Conservation (phyloP, 1,140 invertebrate genomes). For the Centruroides vittatus region DNA sequence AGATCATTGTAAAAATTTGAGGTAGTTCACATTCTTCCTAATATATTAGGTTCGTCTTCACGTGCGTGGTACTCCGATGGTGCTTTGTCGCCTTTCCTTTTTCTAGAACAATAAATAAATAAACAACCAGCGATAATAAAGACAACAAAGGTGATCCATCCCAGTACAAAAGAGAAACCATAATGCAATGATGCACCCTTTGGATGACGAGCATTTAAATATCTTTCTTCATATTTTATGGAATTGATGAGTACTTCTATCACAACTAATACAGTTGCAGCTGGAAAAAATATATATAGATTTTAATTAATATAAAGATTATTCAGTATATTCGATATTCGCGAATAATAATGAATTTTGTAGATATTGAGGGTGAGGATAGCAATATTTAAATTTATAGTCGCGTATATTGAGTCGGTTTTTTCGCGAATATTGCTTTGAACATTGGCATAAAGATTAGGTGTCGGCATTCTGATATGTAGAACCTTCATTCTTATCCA, state of each 20-base stretch:
- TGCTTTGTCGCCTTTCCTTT: slow-evolving; percentile 60
- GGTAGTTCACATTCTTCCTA: slow-evolving; percentile 41
- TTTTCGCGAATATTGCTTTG: too few species aligned
- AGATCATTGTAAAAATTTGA: too few species aligned
- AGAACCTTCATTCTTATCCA: too few species aligned
- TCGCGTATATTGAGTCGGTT: too few species aligned
- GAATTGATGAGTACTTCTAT: slow-evolving; percentile 61
- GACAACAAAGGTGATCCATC: slow-evolving; percentile 61
- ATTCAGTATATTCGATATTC: too few species aligned
- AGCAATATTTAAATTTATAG: too few species aligned
- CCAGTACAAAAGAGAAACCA: slow-evolving; percentile 58
- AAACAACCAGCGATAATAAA: slow-evolving; percentile 50
- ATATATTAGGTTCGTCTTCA: slow-evolving; percentile 68
- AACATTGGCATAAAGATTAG: too few species aligned
- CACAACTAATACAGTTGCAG: slow-evolving; percentile 54
- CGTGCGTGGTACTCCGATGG: slow-evolving; percentile 58
- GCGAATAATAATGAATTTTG: too few species aligned
- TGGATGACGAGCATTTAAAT: slow-evolving; percentile 51
- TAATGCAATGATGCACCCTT: slow-evolving; percentile 44
- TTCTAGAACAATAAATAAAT: slow-evolving; percentile 56
- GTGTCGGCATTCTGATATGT: too few species aligned
- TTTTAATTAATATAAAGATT: too few species aligned
- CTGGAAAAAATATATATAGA: slow-evolving; percentile 27
- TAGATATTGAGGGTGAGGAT: too few species aligned
- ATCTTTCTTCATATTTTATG: slow-evolving; percentile 49